A percentile compares a stretch with the other conserved stretches of the same genome.
Evolutionary conservation across 2,113 vertebrate species (phyloP).

Genomic region (Nibea coibor): DNA sequence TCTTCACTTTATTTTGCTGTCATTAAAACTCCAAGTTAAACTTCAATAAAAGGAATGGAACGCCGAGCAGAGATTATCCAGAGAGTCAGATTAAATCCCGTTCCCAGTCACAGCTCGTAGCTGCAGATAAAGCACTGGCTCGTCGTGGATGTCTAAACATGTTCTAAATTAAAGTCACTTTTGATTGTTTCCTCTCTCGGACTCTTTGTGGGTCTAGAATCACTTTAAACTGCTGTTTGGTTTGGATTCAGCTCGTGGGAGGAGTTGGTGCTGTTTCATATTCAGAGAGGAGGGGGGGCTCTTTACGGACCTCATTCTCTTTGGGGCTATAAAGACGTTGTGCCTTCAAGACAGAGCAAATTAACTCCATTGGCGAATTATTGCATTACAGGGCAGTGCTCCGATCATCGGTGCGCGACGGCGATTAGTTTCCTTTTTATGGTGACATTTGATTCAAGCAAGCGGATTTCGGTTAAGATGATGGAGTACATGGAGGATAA

Average conservation of each 20-base stretch:
- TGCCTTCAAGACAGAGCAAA: conserved; percentile 85
- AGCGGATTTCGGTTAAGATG: conserved; percentile 77
- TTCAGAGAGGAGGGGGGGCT: conserved; percentile 84
- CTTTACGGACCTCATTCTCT: conserved; percentile 82
- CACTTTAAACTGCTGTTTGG: conserved; percentile 59
- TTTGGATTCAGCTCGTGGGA: conserved; percentile 83
- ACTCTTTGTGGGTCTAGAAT: conserved; percentile 40
- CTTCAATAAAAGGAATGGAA: neutral
- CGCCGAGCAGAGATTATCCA: neutral
- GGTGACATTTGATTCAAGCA: conserved; percentile 67
- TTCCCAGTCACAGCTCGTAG: conserved; percentile 1
- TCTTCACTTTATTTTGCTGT: neutral
- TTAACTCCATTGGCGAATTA: conserved; percentile 81
- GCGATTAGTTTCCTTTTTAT: conserved; percentile 27
- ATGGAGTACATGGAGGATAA: conserved; percentile 99
- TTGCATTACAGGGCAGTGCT: conserved; percentile 24
- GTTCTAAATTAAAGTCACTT: conserved; percentile 60
- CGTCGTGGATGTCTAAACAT: conserved; percentile 56
- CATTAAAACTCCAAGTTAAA: neutral
- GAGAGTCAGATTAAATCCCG: conserved; percentile 3
- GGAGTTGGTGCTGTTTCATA: conserved; percentile 85
- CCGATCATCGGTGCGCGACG: conserved; percentile 31
- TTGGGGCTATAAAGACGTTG: conserved; percentile 91
- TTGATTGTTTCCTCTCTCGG: conserved; percentile 67
- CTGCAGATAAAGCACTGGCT: conserved; percentile 26